Base-by-base conservation (phyloP, 1,140 invertebrate genomes). In the Dreissena polymorpha region DNA sequence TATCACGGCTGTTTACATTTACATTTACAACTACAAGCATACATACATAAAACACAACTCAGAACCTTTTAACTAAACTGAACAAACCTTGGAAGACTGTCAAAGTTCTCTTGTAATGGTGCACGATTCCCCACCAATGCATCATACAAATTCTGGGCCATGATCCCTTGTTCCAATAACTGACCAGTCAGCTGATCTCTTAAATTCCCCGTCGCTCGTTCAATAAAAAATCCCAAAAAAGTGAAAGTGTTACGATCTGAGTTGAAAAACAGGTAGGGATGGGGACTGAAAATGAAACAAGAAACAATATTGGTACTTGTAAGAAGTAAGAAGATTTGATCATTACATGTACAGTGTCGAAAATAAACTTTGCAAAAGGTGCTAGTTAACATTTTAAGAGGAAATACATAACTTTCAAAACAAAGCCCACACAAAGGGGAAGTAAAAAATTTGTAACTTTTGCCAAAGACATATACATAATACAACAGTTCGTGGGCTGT, bases 231-330 rank as follows among this genome's bases (percentile, higher is more conserved):
- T 27, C 91, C 91, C 21, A 92, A 85, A 75, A 91, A 91, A 16
- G 91, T 91, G 85, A 92, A 88, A 0, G 88, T 86, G 39, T 87
- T 65, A 3, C 80, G 74, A 77, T 92, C 91, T 27, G 87, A 78
- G 80, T 92, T 91, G 85, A 92, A 92, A 75, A 91, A 92, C 13
- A 91, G 77, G 76, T 92, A 92, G 16, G 91, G 91, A 87, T 92
- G 91, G 0, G 89, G 87, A 51, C 90, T 91, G 85, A 60, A 87
- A 86, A 51, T 27, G 75, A 60, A 60, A 64, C 67, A 27, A 18
- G 16, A 64, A n/a, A 71, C 67, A 60, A 74, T 16, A 25, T n/a
- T n/a, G 18, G 10, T 63, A 63, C 10, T 5, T 63, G 18, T 63
- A 63, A n/a, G 3, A 63, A 5, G 18, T 23, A 63, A 23, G 60